Percentiles rank a stretch among this genome's conserved stretches.
Conservation (phyloP, 1,140 invertebrate genomes). For the Diorhabda sublineata region DNA sequence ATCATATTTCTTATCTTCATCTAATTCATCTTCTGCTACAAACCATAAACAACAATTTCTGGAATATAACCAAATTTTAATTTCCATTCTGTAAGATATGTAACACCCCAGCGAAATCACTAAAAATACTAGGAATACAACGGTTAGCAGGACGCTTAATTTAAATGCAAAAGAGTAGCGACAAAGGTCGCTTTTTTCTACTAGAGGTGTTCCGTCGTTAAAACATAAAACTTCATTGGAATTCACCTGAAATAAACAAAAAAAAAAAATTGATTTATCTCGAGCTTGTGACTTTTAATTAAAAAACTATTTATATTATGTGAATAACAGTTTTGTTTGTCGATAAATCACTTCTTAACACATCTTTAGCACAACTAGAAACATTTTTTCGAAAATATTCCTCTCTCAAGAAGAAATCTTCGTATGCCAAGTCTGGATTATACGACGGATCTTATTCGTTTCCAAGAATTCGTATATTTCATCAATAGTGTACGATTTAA, state of each 20-base stretch:
- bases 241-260: slow-evolving; percentile 31
- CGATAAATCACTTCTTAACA: not conserved
- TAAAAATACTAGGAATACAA: slow-evolving; percentile 2
- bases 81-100: slow-evolving; percentile 59
- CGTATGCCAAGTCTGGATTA: too few species aligned
- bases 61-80: slow-evolving; percentile 69
- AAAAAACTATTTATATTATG: too few species aligned
- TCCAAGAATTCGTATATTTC: too few species aligned
- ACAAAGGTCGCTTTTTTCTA: slow-evolving; percentile 25
- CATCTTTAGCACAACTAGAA: not conserved
- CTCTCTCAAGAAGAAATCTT: too few species aligned
- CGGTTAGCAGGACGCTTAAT: slow-evolving; percentile 16
- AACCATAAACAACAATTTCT: slow-evolving; percentile 60
- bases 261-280: not conserved
- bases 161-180: slow-evolving; percentile 1
- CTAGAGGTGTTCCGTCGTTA: slow-evolving; percentile 16
- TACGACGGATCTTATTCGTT: too few species aligned
- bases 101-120: slow-evolving; percentile 49
- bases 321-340: too few species aligned
- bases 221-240: slow-evolving; percentile 25
- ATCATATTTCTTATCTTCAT: slow-evolving; percentile 76
- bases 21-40: slow-evolving; percentile 67
- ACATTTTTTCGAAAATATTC: not conserved
- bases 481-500: too few species aligned
- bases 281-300: too few species aligned